Evolutionary conservation across 2,888 invertebrate species (phyloP), one percentile per base, ranked within the genome.

Genomic region (Conchocele bisecta): DNA sequence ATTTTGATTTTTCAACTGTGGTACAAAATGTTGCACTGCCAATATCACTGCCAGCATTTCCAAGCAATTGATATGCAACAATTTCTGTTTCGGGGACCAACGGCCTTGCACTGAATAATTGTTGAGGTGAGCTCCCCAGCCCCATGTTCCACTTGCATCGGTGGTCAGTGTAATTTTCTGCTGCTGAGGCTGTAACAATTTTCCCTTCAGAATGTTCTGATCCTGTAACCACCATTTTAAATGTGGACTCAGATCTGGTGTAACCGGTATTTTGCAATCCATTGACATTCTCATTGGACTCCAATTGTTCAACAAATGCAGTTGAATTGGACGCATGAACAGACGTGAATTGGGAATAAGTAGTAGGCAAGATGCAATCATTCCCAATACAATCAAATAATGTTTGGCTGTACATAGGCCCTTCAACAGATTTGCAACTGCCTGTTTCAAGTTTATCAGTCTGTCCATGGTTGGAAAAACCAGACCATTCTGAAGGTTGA

Each of bases 291-390:
- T 60, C 0, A 20, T 3, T 31, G 72, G 66, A 46, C 53, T 67
- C 58, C 60, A 71, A 26, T 42, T 48, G n/a, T 54, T 58, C 3
- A 58, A 33, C 20, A 58, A 39, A 64, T 70, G 69, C 1, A 70
- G 58, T 26, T 72, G 61, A n/a, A 72, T 63, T 28, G 67, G 67
- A 50, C 66, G 57, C 58, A 58, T 66, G 56, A 60, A 60, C 28
- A 67, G 42, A 13, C 71, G 48, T 20, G 58, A 63, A 58, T 70
- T 70, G 22, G 70, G 60, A 51, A 71, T 71, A 9, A 71, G 29
- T 20, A 57, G 51, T n/a, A 66, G 42, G 39, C 66, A 71, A 4
- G 61, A 65, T 15, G 60, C 65, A 20, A 71, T 71, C 42, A 50
- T 65, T n/a, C 60, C 65, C 6, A 71, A 24, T 2, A 56, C 42